A percentile compares a stretch with the other conserved stretches of the same genome.
These are phyloP conservation scores for Neodiprion pinetum DNA, from an alignment of 1,140 invertebrate species.

Conservation along the genomic window DNA sequence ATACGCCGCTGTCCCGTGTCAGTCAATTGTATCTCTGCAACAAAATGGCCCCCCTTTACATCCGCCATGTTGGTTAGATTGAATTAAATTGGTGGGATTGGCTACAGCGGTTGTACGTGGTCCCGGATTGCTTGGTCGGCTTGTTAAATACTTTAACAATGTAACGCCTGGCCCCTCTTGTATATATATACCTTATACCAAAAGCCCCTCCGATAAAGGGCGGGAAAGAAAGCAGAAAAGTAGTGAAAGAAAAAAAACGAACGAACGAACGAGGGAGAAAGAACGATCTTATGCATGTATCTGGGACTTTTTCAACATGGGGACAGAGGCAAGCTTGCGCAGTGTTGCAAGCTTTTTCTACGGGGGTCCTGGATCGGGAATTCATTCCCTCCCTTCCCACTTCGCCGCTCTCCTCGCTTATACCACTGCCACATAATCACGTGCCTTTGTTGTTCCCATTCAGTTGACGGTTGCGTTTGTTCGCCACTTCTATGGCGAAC, in stretches of 20 bases:
- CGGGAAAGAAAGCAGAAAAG: conserved; percentile 13
- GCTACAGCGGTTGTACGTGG: background rate
- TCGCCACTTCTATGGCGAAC: background rate
- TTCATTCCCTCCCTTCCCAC: background rate
- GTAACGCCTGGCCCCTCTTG: conserved; percentile 23
- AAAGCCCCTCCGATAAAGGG: conserved; percentile 23
- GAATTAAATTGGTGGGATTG: conserved; percentile 7
- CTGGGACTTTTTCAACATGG: too few relatives aligned
- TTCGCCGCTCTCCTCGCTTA: background rate
- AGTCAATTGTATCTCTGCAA: background rate
- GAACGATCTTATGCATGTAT: too few relatives aligned
- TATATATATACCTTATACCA: too few relatives aligned
- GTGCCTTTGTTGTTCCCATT: conserved; percentile 35
- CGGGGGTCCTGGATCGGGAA: too few relatives aligned
- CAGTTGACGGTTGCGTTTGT: conserved; percentile 37
- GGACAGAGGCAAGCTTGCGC: too few relatives aligned
- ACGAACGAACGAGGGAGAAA: too few relatives aligned
- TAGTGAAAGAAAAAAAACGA: background rate
- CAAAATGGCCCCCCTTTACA: conserved; percentile 2
- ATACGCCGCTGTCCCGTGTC: background rate
- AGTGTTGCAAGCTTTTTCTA: too few relatives aligned
- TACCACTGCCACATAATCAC: conserved; percentile 30
- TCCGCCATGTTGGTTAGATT: conserved; percentile 7
- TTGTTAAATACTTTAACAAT: conserved; percentile 43
- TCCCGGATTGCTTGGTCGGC: conserved; percentile 36